Evolutionary conservation across 2,113 vertebrate species (phyloP).

Genomic region (Hemichromis elongatus): DNA sequence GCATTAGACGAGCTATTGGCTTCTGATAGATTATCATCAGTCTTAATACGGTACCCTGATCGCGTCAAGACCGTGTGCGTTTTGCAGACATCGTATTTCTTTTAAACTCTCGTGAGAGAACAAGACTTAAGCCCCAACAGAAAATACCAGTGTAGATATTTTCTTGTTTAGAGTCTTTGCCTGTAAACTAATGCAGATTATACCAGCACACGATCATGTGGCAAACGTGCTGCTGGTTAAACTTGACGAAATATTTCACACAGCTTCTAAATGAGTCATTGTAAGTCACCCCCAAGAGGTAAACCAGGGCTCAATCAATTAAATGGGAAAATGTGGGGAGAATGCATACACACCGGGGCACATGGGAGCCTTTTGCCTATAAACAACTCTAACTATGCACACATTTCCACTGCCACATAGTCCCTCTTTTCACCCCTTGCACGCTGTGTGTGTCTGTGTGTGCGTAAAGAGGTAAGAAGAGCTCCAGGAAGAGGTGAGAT

Average conservation of each 20-base stretch:
- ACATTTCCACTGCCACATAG: slow-evolving; percentile 24
- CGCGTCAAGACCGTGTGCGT: not conserved
- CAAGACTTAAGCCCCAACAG: not conserved
- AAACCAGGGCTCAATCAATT: not conserved
- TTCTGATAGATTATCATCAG: not conserved
- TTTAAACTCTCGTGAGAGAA: not conserved
- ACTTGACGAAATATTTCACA: not conserved
- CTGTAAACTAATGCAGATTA: not conserved
- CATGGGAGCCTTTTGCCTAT: slow-evolving; percentile 13
- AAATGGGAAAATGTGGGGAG: slow-evolving; percentile 23
- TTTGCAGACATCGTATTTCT: not conserved
- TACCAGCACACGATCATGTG: not conserved
- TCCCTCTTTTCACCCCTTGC: slow-evolving; percentile 20
- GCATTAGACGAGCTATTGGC: not conserved
- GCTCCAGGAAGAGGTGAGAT: not conserved
- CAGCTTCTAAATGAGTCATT: not conserved
- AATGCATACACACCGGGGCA: slow-evolving; percentile 27
- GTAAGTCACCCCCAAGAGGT: not conserved
- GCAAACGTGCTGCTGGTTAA: not conserved
- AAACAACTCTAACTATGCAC: slow-evolving; percentile 25
- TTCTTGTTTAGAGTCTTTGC: not conserved
- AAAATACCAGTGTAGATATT: not conserved
- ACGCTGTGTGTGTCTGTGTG: not conserved
- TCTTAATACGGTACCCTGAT: not conserved
- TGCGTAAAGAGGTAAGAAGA: not conserved